Conservation (phyloP, 2,888 invertebrate genomes). For the Callinectes sapidus region DNA sequence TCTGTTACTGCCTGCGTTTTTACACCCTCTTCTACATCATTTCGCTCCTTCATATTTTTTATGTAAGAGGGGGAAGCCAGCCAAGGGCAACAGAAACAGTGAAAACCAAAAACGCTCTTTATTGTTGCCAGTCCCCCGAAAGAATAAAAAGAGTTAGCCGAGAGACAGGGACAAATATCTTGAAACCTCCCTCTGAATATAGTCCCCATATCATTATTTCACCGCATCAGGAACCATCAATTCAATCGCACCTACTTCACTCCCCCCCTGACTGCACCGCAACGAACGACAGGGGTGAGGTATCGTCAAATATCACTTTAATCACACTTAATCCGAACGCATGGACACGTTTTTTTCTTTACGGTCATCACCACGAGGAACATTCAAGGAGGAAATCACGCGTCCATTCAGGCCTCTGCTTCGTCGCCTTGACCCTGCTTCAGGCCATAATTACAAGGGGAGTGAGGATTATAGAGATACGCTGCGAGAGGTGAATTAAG, state of each 20-base stretch:
- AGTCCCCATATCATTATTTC: background rate
- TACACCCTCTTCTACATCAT: background rate
- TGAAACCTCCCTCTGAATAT: too few species aligned
- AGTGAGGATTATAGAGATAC: slow-evolving; percentile 32
- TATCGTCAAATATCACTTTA: background rate
- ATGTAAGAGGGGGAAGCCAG: too few species aligned
- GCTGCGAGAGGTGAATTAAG: slow-evolving; percentile 28
- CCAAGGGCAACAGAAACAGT: too few species aligned
- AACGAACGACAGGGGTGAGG: background rate
- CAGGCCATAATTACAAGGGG: slow-evolving; percentile 3
- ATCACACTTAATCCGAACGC: background rate
- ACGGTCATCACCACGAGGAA: slow-evolving; percentile 5
- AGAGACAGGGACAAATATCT: too few species aligned
- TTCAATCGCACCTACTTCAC: background rate
- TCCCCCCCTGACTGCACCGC: background rate
- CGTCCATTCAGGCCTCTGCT: background rate
- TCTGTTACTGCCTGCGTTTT: background rate
- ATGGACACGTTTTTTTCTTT: background rate
- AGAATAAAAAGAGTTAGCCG: too few species aligned
- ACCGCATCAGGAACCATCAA: background rate
- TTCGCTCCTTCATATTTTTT: background rate
- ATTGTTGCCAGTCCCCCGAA: too few species aligned
- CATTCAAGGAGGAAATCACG: background rate
- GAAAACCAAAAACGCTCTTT: too few species aligned
- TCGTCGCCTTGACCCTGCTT: slow-evolving; percentile 33